Evolutionary conservation across 2,888 invertebrate species (phyloP), one percentile per base, ranked within the genome.

Genomic region (Ethmia dodecea): DNA sequence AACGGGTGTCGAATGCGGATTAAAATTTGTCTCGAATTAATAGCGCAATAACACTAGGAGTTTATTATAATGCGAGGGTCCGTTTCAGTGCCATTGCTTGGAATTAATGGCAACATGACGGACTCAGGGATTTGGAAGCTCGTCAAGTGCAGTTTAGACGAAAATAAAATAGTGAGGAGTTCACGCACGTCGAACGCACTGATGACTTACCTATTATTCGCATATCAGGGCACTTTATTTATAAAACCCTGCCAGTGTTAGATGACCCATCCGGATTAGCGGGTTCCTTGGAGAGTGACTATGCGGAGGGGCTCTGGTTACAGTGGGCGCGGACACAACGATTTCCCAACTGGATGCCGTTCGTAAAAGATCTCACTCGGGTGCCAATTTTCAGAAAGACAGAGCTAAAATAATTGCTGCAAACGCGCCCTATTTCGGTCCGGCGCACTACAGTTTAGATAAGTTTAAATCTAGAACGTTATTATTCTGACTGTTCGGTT

Each of bases 361-460:
- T 66, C 69, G 74, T 71, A 76, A 78, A 78, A 80, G 78, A 77
- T 79, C 78, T 71, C 73, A 74, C 75, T 71, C 79, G 62, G 75
- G 77, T 86, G 84, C 86, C 86, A 86, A 86, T 84, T 84, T 86
- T 84, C 83, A 81, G 81, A 86, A 86, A 86, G 86, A 83, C 84
- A 77, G 78, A 74, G 69, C 84, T 80, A 81, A 84, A 86, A 86
- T 86, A 84, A 86, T 84, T 83, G 75, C 74, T 66, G 70, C 79
- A 81, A 79, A 79, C 76, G 69, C 73, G 84, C 77, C 83, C 84
- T 84, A 84, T 86, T 84, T 84, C 72, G 70, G 77, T 80, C 62
- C 52, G 66, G 56, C 56, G 71, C 65, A 67, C 65, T 69, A 67
- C 70, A 69, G 69, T 77, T 76, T 66, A 72, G 75, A 76, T 78